Evolutionary conservation across 2,888 invertebrate species (phyloP).

Genomic region (Watsonalla binaria): DNA sequence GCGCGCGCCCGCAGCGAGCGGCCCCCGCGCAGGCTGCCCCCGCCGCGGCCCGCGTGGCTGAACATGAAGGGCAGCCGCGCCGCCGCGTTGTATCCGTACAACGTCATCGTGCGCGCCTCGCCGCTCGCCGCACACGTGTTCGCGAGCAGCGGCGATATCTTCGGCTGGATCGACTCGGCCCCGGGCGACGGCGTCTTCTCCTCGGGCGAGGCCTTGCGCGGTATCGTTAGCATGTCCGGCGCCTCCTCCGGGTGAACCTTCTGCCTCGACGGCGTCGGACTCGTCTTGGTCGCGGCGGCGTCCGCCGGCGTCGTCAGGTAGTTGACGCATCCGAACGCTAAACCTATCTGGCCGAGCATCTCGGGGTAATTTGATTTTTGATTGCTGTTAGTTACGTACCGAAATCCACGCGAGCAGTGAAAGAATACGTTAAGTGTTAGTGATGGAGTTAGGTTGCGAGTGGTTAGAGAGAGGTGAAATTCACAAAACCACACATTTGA

Average conservation of each 20-base stretch:
- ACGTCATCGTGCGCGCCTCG: constrained; percentile 66
- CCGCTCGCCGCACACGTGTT: constrained; percentile 59
- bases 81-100: constrained; percentile 74
- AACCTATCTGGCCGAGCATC: constrained; percentile 75
- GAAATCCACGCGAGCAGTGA: constrained; percentile 49
- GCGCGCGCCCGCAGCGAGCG: constrained; percentile 48
- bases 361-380: constrained; percentile 76
- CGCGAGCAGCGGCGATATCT: constrained; percentile 66
- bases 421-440: constrained; percentile 40
- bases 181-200: constrained; percentile 61
- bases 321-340: constrained; percentile 76
- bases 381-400: constrained; percentile 60
- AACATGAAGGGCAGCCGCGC: constrained; percentile 73
- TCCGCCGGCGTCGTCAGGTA: constrained; percentile 63
- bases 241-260: constrained; percentile 68
- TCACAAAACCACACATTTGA: constrained; percentile 51
- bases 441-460: constrained; percentile 22
- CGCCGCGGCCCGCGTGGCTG: constrained; percentile 48
- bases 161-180: constrained; percentile 59
- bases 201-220: constrained; percentile 56
- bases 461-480: constrained; percentile 12
- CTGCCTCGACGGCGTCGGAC: constrained; percentile 50
- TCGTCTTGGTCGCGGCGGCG: constrained; percentile 22
- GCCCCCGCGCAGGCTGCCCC: constrained; percentile 42
- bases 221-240: constrained; percentile 49